phyloP scores from a whole-genome alignment of 2,797 vertebrate species.

The Thalassophryne amazonica region DNA sequence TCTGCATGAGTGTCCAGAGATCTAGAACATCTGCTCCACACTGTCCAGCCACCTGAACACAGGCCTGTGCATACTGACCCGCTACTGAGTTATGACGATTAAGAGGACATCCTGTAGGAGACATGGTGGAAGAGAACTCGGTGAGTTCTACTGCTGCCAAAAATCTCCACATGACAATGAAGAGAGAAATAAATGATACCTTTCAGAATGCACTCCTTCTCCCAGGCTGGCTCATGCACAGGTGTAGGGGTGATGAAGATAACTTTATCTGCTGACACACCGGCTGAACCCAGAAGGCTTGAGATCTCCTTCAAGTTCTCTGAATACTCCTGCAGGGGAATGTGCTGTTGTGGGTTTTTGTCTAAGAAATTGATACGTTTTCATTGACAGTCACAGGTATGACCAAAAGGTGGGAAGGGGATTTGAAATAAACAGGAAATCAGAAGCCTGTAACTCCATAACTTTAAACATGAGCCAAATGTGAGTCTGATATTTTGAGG shows the following conservation, averaged over 20 bases:
- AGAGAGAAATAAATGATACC: conserved; percentile 63
- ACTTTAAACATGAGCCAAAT: too few relatives aligned
- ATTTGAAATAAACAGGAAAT: too few relatives aligned
- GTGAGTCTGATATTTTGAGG: too few relatives aligned
- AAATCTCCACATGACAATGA: too few relatives aligned
- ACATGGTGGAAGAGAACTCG: too few relatives aligned
- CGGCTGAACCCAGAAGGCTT: conserved; percentile 76
- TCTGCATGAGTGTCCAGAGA: conserved; percentile 95
- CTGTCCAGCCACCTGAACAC: conserved; percentile 79
- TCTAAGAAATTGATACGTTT: too few relatives aligned
- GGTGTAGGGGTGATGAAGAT: conserved; percentile 91
- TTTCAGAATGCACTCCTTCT: conserved; percentile 85
- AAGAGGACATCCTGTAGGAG: conserved; percentile 75
- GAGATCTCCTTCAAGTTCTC: conserved; percentile 85
- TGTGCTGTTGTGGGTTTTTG: conserved; percentile 87
- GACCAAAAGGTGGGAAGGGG: too few relatives aligned
- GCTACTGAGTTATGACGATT: conserved; percentile 83
- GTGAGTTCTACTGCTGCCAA: too few relatives aligned
- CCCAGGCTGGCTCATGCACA: conserved; percentile 85
- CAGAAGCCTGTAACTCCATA: too few relatives aligned
- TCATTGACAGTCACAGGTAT: too few relatives aligned
- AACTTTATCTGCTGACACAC: conserved; percentile 76
- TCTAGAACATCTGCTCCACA: conserved; percentile 84
- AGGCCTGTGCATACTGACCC: conserved; percentile 86
- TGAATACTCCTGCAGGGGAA: conserved; percentile 86